These are phyloP conservation scores for Rallus crepitans DNA, from an alignment of 2,797 vertebrate genomes.

Conservation along the genomic window DNA sequence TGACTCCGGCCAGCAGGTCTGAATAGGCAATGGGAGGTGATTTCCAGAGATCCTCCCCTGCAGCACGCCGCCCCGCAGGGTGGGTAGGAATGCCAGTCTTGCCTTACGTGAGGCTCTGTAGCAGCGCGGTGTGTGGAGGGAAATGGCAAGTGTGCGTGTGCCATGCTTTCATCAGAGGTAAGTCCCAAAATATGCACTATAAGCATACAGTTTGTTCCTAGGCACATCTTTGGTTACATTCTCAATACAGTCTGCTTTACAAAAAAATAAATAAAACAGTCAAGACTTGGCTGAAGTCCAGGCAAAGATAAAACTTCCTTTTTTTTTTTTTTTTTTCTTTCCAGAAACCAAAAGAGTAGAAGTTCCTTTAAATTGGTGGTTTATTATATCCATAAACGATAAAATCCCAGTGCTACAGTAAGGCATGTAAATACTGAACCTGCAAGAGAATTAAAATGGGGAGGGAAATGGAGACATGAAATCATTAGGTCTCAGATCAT, in stretches of 20 bases:
- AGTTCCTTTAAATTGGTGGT: conserved; percentile 43
- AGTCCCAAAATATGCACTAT: neutral
- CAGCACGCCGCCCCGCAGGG: neutral
- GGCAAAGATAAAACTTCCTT: neutral
- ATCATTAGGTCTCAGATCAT: conserved; percentile 3
- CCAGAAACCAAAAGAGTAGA: conserved; percentile 28
- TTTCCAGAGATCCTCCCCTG: neutral
- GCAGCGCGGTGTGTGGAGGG: neutral
- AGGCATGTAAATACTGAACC: conserved; percentile 97
- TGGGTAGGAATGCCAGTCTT: neutral
- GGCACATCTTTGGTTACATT: conserved; percentile 58
- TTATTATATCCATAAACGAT: conserved; percentile 91
- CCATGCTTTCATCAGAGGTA: neutral
- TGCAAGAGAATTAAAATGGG: conserved; percentile 68
- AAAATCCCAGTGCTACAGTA: conserved; percentile 95
- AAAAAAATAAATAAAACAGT: conserved; percentile 54
- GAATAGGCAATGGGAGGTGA: neutral
- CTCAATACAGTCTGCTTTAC: conserved; percentile 34
- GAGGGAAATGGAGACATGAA: neutral
- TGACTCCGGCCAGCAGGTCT: neutral
- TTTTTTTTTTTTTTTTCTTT: neutral
- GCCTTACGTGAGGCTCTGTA: neutral
- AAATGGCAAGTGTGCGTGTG: neutral
- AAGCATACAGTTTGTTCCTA: neutral
- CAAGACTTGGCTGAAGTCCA: conserved; percentile 11